A percentile compares a stretch with the other conserved stretches of the same genome.
Evolutionary conservation across 2,888 invertebrate species (phyloP).

Genomic region (Alitta virens): DNA sequence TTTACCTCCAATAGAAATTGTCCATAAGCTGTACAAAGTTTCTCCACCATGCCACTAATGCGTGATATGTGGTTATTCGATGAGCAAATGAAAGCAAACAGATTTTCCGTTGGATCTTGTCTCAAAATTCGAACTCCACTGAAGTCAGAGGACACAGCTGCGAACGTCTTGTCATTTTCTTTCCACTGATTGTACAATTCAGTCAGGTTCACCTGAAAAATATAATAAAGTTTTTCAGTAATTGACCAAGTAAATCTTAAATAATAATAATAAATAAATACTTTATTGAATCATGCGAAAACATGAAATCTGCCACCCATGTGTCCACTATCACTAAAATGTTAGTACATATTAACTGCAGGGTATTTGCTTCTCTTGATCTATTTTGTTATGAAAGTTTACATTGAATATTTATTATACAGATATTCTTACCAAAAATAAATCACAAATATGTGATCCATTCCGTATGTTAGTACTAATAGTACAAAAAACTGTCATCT

Average conservation of each 20-base stretch:
- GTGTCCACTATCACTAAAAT: no score
- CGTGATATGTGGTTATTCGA: slow-evolving; percentile 92
- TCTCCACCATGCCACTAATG: slow-evolving; percentile 88
- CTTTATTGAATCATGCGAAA: no score
- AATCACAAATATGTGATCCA: no score
- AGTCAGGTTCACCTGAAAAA: slow-evolving; percentile 69
- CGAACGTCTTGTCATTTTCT: slow-evolving; percentile 72
- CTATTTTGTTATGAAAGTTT: no score
- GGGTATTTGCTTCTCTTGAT: no score
- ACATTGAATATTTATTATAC: no score
- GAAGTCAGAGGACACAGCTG: slow-evolving; percentile 65
- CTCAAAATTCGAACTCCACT: slow-evolving; percentile 83
- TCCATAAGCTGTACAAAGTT: slow-evolving; percentile 80
- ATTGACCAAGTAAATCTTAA: neutral
- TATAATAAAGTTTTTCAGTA: slow-evolving; percentile 69
- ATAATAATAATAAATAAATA: no score
- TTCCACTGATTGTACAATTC: slow-evolving; percentile 76
- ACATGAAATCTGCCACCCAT: no score
- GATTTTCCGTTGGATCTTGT: slow-evolving; percentile 88
- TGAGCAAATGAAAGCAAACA: slow-evolving; percentile 95
- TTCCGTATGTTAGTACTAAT: no score
- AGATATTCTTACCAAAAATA: no score
- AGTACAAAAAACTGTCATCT: no score
- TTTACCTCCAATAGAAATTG: slow-evolving; percentile 66
- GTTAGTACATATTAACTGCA: no score